Evolutionary conservation across 2,113 vertebrate species (phyloP), one percentile per base, ranked within the genome.

Genomic region (Hydrolagus affinis): DNA sequence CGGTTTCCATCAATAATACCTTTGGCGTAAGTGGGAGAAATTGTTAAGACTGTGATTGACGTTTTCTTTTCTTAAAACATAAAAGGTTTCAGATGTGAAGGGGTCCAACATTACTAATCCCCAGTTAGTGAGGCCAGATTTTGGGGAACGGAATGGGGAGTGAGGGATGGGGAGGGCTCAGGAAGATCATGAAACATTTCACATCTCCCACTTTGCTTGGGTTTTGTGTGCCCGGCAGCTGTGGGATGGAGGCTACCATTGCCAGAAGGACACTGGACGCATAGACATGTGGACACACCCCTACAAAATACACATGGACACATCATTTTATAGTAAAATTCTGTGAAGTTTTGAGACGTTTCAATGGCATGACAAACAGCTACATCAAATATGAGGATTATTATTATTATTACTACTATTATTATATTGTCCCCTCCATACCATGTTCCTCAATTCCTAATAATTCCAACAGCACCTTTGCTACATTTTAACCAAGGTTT

Each of bases 1-100:
- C 78, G 64, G 73, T 80, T 80, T 28, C 77, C 77, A 80, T n/a
- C 59, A 62, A 80, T 80, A 66, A 83, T 83, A 83, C 25, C 25
- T 66, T 83, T 30, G 60, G 30, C 78, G 66, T 83, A 19, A 68
- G 62, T 25, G 25, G 78, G 60, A 83, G 44, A 44, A 64, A 83
- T 66, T 60, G 30, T 83, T 62, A 83, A 32, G 25, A 21, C 32
- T 83, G 32, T 83, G 78, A 66, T 64, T 83, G 78, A 32, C 28
- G 15, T 64, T 8, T 68, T 83, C 78, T 17, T 83, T 83, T 32
- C 60, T 68, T 32, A 9, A 28, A 8, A 28, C 62, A 62, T 17
- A 83, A 68, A 64, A 83, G 62, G 66, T 83, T 66, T 83, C 60
- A 83, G 25, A 83, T 83, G 60, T 83, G 62, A 62, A 83, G 32